Conservation (phyloP, 2,797 vertebrate genomes). For the Falco novaeseelandiae region DNA sequence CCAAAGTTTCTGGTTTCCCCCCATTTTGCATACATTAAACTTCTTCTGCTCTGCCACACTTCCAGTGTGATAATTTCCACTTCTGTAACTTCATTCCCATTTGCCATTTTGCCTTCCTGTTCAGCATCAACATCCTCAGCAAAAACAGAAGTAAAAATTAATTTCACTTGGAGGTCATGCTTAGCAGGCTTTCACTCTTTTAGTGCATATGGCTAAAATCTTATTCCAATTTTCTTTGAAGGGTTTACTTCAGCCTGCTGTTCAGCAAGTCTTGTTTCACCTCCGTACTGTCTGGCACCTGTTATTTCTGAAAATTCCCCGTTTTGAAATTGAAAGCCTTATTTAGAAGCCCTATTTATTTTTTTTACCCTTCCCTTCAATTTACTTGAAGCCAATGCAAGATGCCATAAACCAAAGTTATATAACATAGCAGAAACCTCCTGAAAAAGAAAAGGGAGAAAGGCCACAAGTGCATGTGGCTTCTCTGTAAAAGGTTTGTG, state of each 20-base stretch:
- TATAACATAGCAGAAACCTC: background rate
- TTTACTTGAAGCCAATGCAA: background rate
- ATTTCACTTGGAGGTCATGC: background rate
- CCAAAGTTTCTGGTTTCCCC: background rate
- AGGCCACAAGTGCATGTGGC: background rate
- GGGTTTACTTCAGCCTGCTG: background rate
- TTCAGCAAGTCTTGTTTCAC: background rate
- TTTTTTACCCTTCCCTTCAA: background rate
- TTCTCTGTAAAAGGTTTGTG: background rate
- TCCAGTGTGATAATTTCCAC: background rate
- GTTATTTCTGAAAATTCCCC: background rate
- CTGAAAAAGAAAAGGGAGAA: background rate
- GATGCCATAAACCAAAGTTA: background rate
- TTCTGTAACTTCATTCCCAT: background rate
- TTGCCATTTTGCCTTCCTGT: background rate
- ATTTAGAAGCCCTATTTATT: background rate
- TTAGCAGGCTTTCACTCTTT: background rate
- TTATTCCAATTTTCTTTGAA: background rate
- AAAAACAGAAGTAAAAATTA: background rate
- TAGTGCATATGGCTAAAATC: background rate
- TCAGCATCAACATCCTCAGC: background rate
- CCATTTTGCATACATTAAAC: background rate
- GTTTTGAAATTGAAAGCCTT: background rate
- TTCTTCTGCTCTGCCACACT: background rate
- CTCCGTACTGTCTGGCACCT: background rate